Base-by-base conservation (phyloP, 2,888 invertebrate genomes). In the Eretmocerus hayati region DNA sequence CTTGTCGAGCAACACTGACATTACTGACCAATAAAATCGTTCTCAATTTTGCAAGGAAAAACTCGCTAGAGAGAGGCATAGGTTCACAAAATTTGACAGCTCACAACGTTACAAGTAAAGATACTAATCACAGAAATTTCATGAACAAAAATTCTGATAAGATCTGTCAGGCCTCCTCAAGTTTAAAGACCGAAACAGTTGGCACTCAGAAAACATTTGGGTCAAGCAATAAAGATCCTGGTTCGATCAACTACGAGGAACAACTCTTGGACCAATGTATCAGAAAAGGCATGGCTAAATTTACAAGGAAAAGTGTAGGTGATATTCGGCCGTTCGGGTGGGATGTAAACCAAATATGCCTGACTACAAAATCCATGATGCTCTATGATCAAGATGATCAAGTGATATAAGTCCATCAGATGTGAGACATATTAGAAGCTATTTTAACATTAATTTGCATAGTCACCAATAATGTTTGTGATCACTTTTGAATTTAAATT, bases 211-310 rank as follows among this genome's bases (percentile, higher is more conserved):
- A 41, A 20, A 11, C 40, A 32, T 4, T 15, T 1, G 15, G n/a
- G 18, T 20, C 19, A 26, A 15, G 5, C 16, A 18, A 18, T 20
- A 20, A 16, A 19, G 30, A 48, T 36, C 21, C 37, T 15, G 35
- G 40, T 30, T 49, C 37, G 20, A 38, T 33, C 11, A 37, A 47
- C 22, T 53, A 53, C 37, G 50, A 54, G 43, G 54, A 54, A 46
- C 42, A 46, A 8, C 44, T 54, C 5, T 39, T 54, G 16, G 54
- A 54, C 41, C 37, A 54, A 38, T 54, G 54, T 11, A 54, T 54
- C 15, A 23, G 54, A 38, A 39, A 32, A 46, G 54, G 54, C 37
- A 54, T 48, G 39, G 50, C 54, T 2, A 54, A 48, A 48, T 38
- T 48, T 16, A 54, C 54, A 41, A 51, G 44, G 33, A 46, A 21